Evolutionary conservation across 2,888 invertebrate species (phyloP).

Genomic region (Eupeodes luniger): DNA sequence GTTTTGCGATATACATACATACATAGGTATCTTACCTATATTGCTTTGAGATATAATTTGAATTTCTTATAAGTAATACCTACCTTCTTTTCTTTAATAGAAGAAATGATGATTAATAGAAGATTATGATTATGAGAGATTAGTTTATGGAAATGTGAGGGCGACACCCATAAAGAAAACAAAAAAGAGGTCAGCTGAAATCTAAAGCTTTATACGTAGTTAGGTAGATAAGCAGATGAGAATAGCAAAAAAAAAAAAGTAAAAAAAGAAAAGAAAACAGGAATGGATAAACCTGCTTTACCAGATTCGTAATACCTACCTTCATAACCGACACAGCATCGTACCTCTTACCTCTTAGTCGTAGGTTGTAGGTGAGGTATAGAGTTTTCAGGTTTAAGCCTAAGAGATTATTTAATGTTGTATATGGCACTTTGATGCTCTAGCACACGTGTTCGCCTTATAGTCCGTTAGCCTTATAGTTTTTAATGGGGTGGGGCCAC

Average conservation of each 20-base stretch:
- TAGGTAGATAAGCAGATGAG: conserved; percentile 24
- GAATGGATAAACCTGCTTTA: conserved; percentile 21
- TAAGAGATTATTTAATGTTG: conserved; percentile 3
- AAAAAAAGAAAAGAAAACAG: neutral
- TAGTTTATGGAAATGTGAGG: conserved; percentile 29
- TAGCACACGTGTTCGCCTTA: conserved; percentile 21
- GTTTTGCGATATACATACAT: neutral
- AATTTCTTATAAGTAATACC: neutral
- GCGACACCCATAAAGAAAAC: conserved; percentile 23
- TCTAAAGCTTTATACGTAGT: conserved; percentile 36
- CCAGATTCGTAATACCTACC: neutral
- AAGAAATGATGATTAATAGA: conserved; percentile 25
- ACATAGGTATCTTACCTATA: too few relatives aligned
- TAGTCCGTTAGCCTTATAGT: conserved; percentile 1
- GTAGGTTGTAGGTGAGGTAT: neutral
- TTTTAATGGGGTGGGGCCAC: neutral
- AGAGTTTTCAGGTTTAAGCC: conserved; percentile 5
- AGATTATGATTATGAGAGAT: conserved; percentile 27
- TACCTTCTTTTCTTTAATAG: neutral
- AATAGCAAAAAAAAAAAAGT: neutral
- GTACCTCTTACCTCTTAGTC: too few relatives aligned
- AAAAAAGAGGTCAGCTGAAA: conserved; percentile 68
- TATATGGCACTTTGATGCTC: neutral
- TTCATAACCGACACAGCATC: neutral
- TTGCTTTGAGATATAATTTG: too few relatives aligned